Evolutionary conservation across 2,113 vertebrate species (phyloP).

Genomic region (Passer montanus): DNA sequence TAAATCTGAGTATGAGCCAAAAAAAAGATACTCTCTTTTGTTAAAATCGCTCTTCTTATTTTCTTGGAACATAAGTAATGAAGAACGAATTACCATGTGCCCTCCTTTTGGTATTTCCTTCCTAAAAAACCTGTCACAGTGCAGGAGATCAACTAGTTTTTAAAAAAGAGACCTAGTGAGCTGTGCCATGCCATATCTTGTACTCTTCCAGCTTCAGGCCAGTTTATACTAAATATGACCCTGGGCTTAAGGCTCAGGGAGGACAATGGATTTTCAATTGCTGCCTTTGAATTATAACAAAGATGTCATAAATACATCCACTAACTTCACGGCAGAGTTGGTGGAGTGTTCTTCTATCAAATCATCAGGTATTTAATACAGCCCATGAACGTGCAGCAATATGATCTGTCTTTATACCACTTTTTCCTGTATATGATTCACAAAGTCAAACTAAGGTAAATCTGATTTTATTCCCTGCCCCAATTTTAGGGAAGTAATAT

Average conservation of each 20-base stretch:
- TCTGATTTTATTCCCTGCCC: not conserved
- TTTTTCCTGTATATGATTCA: not conserved
- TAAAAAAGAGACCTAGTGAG: not conserved
- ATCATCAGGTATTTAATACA: not conserved
- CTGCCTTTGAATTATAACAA: not conserved
- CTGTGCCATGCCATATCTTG: not conserved
- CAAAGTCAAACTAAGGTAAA: not conserved
- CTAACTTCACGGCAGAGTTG: not conserved
- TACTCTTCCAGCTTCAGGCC: not conserved
- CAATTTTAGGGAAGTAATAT: not conserved
- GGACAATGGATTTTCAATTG: not conserved
- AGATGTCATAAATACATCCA: not conserved
- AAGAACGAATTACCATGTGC: not conserved
- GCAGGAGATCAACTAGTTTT: not conserved
- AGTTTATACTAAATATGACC: not conserved
- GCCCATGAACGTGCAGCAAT: not conserved
- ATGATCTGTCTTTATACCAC: not conserved
- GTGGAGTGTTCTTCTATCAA: not conserved
- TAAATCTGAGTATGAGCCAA: not conserved
- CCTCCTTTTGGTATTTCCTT: not conserved
- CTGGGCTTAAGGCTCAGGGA: not conserved
- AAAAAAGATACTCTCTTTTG: not conserved
- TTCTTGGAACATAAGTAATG: not conserved
- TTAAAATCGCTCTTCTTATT: not conserved
- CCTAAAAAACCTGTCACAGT: not conserved